Percentiles rank a stretch among this genome's conserved stretches.
Conservation (phyloP, 2,888 invertebrate species). For the Lottia scabra region DNA sequence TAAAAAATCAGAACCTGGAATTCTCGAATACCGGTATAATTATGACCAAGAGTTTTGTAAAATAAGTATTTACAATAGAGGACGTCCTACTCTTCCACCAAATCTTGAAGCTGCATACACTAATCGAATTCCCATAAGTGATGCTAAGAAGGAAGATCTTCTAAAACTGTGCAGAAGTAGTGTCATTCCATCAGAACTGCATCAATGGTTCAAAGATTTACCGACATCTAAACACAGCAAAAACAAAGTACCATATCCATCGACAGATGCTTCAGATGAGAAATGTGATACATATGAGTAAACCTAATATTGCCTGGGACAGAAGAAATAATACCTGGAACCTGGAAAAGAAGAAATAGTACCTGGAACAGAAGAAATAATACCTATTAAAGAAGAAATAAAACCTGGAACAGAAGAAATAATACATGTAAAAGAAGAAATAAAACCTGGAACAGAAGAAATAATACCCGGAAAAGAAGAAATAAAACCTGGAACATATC, state of each 20-base stretch:
- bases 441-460: no score
- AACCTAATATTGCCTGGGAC: no score
- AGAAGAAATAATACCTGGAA: no score
- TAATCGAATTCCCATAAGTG: slow-evolving; percentile 2
- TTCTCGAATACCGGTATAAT: slow-evolving; percentile 5
- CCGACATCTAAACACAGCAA: slow-evolving; percentile 9
- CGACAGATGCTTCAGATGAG: not conserved
- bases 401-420: no score
- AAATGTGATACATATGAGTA: not conserved
- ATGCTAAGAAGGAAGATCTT: slow-evolving; percentile 10
- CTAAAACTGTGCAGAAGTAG: slow-evolving; percentile 8
- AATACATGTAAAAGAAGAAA: no score
- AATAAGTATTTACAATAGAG: not conserved
- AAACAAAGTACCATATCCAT: not conserved
- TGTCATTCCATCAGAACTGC: slow-evolving; percentile 11
- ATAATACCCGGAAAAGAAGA: no score
- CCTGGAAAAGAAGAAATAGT: no score
- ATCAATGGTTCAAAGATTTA: slow-evolving; percentile 10
- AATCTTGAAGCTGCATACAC: slow-evolving; percentile 7
- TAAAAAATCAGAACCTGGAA: slow-evolving; percentile 1
- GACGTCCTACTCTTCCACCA: not conserved
- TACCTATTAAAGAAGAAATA: no score
- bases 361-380: no score
- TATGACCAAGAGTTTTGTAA: not conserved
- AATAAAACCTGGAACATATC: no score